Percentiles rank a stretch among this genome's conserved stretches.
These are phyloP conservation scores for Dufourea novaeangliae DNA, from an alignment of 1,140 invertebrate genomes.

Conservation along the genomic window DNA sequence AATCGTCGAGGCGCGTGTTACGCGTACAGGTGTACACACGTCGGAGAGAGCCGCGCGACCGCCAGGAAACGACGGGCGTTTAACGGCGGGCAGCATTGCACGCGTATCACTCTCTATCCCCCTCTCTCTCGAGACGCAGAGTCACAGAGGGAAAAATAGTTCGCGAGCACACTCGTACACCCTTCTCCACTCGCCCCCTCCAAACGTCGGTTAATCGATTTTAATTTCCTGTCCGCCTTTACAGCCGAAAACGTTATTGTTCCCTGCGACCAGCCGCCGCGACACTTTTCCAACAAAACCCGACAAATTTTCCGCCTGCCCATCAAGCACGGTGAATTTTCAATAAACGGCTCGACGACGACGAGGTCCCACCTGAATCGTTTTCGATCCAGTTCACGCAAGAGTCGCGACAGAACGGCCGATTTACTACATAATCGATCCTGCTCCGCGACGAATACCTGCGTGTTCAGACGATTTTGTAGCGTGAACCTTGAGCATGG, in stretches of 20 bases:
- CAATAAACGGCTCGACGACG: not conserved
- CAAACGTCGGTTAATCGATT: constrained; percentile 73
- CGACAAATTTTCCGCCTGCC: constrained; percentile 38
- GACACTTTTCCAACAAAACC: constrained; percentile 26
- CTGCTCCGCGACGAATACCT: not conserved
- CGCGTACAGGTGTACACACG: not conserved
- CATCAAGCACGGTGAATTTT: not conserved
- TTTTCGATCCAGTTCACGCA: not conserved
- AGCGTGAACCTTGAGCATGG: not conserved
- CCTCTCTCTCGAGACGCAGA: constrained; percentile 37
- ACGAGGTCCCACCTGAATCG: not conserved
- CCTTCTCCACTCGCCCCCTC: not conserved
- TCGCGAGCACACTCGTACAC: constrained; percentile 28
- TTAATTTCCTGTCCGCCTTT: constrained; percentile 77
- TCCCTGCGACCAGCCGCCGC: constrained; percentile 52
- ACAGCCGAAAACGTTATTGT: constrained; percentile 68
- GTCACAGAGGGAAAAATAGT: constrained; percentile 5
- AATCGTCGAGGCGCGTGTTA: not conserved
- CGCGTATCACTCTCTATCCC: no score
- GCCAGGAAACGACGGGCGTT: constrained; percentile 15
- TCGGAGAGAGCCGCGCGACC: not conserved
- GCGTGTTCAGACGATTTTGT: not conserved
- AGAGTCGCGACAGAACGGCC: not conserved
- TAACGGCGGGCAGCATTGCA: no score
- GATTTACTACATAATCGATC: constrained; percentile 1